Evolutionary conservation across 2,888 invertebrate genomes (phyloP).

Genomic region (Pachymerium ferrugineum): DNA sequence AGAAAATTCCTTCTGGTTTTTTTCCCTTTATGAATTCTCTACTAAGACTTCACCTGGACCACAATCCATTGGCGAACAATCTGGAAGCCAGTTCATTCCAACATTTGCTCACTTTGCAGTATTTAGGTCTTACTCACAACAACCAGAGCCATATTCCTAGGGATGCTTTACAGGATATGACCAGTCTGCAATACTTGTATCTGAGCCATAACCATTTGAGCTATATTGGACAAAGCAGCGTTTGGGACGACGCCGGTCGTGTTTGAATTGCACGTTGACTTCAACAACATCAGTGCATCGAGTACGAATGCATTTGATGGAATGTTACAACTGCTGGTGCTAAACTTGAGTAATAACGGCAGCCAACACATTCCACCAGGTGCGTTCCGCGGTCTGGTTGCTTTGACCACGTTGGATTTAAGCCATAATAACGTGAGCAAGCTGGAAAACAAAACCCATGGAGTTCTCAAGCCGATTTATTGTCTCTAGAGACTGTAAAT

Average conservation of each 20-base stretch:
- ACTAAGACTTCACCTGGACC: slow-evolving; percentile 67
- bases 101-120: slow-evolving; percentile 66
- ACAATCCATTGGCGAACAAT: slow-evolving; percentile 64
- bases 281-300: slow-evolving; percentile 65
- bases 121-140: slow-evolving; percentile 39
- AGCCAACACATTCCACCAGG: slow-evolving; percentile 64
- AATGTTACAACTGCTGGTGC: slow-evolving; percentile 66
- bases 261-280: slow-evolving; percentile 69
- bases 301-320: slow-evolving; percentile 72
- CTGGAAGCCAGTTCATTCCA: slow-evolving; percentile 64
- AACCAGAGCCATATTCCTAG: slow-evolving; percentile 59
- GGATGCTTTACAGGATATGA: slow-evolving; percentile 65
- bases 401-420: slow-evolving; percentile 69
- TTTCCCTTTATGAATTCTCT: slow-evolving; percentile 89
- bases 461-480: slow-evolving; percentile 74
- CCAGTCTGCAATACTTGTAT: slow-evolving; percentile 73
- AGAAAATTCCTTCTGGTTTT: slow-evolving; percentile 50
- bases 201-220: slow-evolving; percentile 72
- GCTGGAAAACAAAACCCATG: slow-evolving; percentile 79
- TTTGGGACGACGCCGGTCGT: slow-evolving; percentile 81
- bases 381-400: slow-evolving; percentile 75
- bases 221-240: slow-evolving; percentile 62
- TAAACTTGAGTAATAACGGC: slow-evolving; percentile 68
- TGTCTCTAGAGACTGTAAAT: slow-evolving; percentile 73
- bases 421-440: slow-evolving; percentile 73